Evolutionary conservation across 1,140 invertebrate species (phyloP).

Genomic region (Platorchestia sp.): DNA sequence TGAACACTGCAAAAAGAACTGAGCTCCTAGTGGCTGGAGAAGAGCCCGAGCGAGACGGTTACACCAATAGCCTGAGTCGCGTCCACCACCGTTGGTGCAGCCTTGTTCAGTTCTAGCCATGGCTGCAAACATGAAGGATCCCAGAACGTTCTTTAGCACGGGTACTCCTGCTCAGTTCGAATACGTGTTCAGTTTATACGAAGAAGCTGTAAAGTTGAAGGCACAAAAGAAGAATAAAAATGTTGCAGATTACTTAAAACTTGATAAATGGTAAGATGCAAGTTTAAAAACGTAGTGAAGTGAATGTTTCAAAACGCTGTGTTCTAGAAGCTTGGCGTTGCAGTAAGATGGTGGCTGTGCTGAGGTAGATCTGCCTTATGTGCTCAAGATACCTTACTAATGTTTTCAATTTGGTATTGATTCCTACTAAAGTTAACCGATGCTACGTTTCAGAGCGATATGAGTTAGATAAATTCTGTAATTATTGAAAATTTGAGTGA

Average conservation of each 20-base stretch:
- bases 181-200: slow-evolving; percentile 69
- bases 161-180: slow-evolving; percentile 69
- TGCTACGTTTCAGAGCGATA: background rate
- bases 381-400: background rate
- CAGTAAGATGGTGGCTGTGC: slow-evolving; percentile 32
- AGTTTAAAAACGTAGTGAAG: slow-evolving; percentile 54
- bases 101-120: slow-evolving; percentile 67
- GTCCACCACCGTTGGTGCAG: slow-evolving; percentile 58
- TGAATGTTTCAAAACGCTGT: background rate
- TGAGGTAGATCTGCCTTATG: background rate
- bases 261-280: slow-evolving; percentile 70
- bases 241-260: slow-evolving; percentile 70
- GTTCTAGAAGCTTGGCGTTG: background rate
- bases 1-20: slow-evolving; percentile 56
- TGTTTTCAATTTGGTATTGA: background rate
- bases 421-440: background rate
- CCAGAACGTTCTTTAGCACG: slow-evolving; percentile 70
- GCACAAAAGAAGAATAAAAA: slow-evolving; percentile 70
- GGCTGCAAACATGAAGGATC: slow-evolving; percentile 68
- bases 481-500: background rate
- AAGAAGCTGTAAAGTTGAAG: slow-evolving; percentile 70
- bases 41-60: slow-evolving; percentile 15
- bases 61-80: slow-evolving; percentile 56
- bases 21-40: slow-evolving; percentile 58
- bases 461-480: background rate